These are phyloP conservation scores for Cactoblastis cactorum DNA, from an alignment of 2,888 invertebrate genomes.

Conservation along the genomic window DNA sequence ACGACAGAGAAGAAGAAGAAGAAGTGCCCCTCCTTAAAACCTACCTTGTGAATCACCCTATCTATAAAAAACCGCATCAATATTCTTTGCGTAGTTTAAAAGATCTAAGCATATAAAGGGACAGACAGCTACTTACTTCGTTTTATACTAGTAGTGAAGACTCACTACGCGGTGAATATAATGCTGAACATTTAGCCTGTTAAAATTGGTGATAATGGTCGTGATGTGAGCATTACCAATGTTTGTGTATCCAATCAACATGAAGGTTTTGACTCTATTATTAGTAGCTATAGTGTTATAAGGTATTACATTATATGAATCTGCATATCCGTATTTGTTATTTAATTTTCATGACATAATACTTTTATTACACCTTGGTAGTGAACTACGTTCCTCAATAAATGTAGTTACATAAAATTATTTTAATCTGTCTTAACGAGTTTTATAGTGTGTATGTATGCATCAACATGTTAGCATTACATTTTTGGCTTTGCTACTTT, in stretches of 20 bases:
- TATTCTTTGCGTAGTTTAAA: no score
- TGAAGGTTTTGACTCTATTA: not conserved
- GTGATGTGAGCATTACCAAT: not conserved
- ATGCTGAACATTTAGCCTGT: not conserved
- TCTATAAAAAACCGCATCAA: no score
- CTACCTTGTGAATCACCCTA: no score
- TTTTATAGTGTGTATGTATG: no score
- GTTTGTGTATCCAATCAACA: not conserved
- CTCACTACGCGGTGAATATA: not conserved
- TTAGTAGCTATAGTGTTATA: not conserved
- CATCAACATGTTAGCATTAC: no score
- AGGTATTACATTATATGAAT: not conserved
- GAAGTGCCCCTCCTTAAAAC: no score
- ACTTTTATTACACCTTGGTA: not conserved
- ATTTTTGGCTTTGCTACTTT: no score
- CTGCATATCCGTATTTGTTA: not conserved
- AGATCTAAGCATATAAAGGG: no score
- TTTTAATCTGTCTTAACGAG: not conserved
- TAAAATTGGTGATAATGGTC: slow-evolving; percentile 1
- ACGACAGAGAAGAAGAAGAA: no score
- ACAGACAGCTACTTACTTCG: no score
- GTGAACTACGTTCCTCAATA: not conserved
- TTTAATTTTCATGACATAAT: not conserved
- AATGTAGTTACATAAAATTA: not conserved
- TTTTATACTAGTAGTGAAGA: no score